A percentile compares a stretch with the other conserved stretches of the same genome.
phyloP scores from a whole-genome alignment of 2,797 vertebrate species.

The Bradypodion ventrale region DNA sequence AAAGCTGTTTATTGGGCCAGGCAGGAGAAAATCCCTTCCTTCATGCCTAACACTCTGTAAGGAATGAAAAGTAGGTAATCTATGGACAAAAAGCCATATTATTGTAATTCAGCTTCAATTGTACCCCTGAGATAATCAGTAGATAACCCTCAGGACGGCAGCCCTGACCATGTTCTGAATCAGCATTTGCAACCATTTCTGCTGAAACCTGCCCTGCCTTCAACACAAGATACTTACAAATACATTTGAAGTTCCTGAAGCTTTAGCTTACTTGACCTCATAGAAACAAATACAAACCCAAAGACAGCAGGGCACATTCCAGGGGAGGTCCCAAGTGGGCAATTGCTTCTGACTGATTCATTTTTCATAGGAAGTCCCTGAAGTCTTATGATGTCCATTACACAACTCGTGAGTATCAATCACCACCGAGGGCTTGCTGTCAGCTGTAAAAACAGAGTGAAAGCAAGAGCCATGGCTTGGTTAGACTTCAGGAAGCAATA shows the following conservation, averaged over 20 bases:
- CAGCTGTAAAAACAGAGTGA: conserved; percentile 20
- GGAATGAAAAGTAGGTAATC: background rate
- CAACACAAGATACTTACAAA: background rate
- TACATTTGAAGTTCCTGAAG: background rate
- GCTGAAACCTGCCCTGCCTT: background rate
- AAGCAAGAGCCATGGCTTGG: conserved; percentile 8
- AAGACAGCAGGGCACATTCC: conserved; percentile 14
- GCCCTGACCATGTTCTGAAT: background rate
- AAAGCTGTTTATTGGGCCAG: background rate
- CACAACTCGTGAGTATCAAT: conserved; percentile 25
- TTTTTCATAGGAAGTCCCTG: conserved; percentile 23
- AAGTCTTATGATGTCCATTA: conserved; percentile 28
- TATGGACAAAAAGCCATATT: background rate
- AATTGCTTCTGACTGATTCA: conserved; percentile 32
- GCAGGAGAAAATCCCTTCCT: background rate
- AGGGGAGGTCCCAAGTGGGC: conserved; percentile 15
- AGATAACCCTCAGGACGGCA: background rate
- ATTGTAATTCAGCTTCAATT: background rate
- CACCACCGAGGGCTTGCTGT: conserved; percentile 24
- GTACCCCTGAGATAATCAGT: background rate
- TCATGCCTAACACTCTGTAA: background rate
- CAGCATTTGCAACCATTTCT: background rate
- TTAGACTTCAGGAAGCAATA: background rate
- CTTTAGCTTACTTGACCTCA: conserved; percentile 12
- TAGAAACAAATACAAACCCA: background rate